Conservation (phyloP, 2,113 vertebrate species). For the Rhabdornis inornatus region DNA sequence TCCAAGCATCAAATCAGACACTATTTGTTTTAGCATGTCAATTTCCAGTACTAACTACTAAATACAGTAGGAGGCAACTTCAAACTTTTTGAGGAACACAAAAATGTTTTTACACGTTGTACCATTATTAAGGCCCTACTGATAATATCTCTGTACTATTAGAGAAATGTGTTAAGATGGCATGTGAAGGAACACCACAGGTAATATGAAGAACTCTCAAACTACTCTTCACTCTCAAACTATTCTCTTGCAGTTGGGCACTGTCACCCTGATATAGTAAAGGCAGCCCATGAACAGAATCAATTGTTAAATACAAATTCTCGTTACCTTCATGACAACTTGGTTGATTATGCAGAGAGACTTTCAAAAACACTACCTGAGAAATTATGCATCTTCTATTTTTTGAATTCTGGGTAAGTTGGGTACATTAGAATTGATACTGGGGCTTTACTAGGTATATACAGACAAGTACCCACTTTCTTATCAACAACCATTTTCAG, state of each 20-base stretch:
- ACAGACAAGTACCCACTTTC: background rate
- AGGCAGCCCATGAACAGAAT: conserved; percentile 87
- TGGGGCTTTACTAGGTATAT: background rate
- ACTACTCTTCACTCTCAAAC: background rate
- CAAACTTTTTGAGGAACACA: background rate
- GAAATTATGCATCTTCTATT: conserved; percentile 86
- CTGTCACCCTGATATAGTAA: conserved; percentile 86
- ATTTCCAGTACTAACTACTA: background rate
- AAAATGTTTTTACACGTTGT: background rate
- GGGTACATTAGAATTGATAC: background rate
- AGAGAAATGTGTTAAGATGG: background rate
- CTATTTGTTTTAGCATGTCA: background rate
- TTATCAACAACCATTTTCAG: background rate
- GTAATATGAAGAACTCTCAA: background rate
- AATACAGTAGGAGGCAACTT: background rate
- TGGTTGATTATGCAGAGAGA: conserved; percentile 84
- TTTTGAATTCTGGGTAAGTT: conserved; percentile 93
- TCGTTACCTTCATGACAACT: conserved; percentile 90
- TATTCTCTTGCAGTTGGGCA: conserved; percentile 86
- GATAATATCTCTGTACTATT: background rate
- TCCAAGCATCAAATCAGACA: background rate
- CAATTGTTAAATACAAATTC: conserved; percentile 87
- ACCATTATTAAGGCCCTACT: background rate
- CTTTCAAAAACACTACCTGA: conserved; percentile 84
- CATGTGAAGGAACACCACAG: background rate